These are phyloP conservation scores for Dysidea cf. avara DNA, from an alignment of 37 sponge, comb jelly and placozoan genomes.

Conservation along the genomic window DNA sequence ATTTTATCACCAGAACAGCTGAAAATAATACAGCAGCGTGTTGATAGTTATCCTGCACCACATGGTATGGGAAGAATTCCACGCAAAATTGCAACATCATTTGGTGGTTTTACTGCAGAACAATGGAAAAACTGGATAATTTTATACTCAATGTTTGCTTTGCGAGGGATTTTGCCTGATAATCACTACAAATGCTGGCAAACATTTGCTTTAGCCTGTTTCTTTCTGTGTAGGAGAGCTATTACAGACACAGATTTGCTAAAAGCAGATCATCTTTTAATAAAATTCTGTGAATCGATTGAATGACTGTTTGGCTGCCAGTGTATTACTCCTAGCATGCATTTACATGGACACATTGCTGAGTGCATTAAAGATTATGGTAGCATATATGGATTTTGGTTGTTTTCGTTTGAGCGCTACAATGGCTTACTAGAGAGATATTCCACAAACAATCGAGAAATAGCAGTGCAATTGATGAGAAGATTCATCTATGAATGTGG, in stretches of 20 bases:
- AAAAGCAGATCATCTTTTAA: slow-evolving; percentile 1
- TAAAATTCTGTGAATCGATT: slow-evolving; percentile 13
- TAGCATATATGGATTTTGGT: slow-evolving; percentile 13
- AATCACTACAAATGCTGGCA: slow-evolving; percentile 33
- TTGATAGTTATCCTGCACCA: slow-evolving; percentile 24
- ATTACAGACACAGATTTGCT: slow-evolving; percentile 2
- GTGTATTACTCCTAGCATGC: slow-evolving; percentile 1
- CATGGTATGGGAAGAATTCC: slow-evolving; percentile 28
- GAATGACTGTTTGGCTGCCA: not conserved
- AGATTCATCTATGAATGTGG: slow-evolving; percentile 28
- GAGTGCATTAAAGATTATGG: slow-evolving; percentile 25
- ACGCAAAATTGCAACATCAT: slow-evolving; percentile 30
- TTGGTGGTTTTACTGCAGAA: slow-evolving; percentile 47
- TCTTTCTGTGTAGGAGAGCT: slow-evolving; percentile 9
- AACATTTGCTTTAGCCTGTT: slow-evolving; percentile 22
- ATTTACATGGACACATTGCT: slow-evolving; percentile 11
- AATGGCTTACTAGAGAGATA: slow-evolving; percentile 57
- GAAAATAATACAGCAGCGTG: slow-evolving; percentile 2
- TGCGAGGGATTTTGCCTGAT: slow-evolving; percentile 10
- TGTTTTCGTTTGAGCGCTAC: slow-evolving; percentile 22
- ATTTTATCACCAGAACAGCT: not conserved
- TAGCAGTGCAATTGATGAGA: slow-evolving; percentile 47
- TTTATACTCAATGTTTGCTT: slow-evolving; percentile 19
- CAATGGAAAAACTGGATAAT: slow-evolving; percentile 51
- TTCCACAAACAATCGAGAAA: slow-evolving; percentile 41